A percentile compares a stretch with the other conserved stretches of the same genome.
Conservation (phyloP, 53 echinoderm and acorn worm species). For the Luidia sarsii region DNA sequence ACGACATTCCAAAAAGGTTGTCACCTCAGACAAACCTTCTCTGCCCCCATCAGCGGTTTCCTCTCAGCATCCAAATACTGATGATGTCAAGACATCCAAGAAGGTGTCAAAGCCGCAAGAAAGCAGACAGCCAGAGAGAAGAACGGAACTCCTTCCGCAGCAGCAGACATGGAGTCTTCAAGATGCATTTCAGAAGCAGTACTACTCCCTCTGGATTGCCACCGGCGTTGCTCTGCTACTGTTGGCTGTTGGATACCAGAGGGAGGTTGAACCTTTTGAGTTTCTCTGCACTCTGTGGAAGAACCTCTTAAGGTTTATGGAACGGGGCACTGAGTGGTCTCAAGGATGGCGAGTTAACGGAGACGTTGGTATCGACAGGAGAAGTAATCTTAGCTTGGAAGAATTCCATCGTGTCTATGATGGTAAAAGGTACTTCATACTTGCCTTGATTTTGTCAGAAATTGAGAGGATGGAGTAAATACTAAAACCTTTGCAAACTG, state of each 20-base stretch:
- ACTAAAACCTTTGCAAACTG: too few relatives aligned
- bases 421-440: slow-evolving; percentile 72
- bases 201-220: slow-evolving; percentile 34
- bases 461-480: not conserved
- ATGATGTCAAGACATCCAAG: too few relatives aligned
- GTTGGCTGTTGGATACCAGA: not conserved
- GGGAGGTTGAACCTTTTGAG: not conserved
- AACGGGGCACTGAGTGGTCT: not conserved
- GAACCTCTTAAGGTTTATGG: not conserved
- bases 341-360: not conserved
- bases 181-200: slow-evolving; percentile 12
- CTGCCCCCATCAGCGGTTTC: too few relatives aligned
- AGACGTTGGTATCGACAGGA: slow-evolving; percentile 54
- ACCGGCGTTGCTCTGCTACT: slow-evolving; percentile 21
- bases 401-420: slow-evolving; percentile 70
- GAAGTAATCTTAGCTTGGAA: slow-evolving; percentile 62
- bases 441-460: too few relatives aligned
- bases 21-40: too few relatives aligned
- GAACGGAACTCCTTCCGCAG: too few relatives aligned
- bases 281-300: not conserved
- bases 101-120: too few relatives aligned
- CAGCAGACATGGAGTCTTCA: not conserved
- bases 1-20: too few relatives aligned
- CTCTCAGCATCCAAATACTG: too few relatives aligned
- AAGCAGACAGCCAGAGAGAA: too few relatives aligned